These are phyloP conservation scores for Diadophis punctatus DNA, from an alignment of 2,113 vertebrate species.

Conservation along the genomic window DNA sequence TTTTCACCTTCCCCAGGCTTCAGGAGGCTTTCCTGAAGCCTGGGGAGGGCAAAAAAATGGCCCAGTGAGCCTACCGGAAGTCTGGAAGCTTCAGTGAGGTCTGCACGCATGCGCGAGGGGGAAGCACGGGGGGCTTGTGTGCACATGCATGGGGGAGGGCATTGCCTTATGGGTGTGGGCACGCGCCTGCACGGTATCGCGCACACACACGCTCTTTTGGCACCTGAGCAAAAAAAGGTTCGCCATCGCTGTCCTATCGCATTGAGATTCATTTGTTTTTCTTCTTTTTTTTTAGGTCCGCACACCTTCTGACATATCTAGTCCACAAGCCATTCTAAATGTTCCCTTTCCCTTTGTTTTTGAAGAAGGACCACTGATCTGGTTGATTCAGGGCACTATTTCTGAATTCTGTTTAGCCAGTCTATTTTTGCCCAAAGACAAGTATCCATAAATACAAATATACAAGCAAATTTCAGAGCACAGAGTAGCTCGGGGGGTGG, in stretches of 20 bases:
- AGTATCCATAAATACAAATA: neutral
- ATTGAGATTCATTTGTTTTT: neutral
- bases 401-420: neutral
- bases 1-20: too few relatives aligned
- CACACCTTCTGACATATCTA: neutral
- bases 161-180: too few relatives aligned
- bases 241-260: neutral
- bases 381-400: neutral
- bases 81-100: too few relatives aligned
- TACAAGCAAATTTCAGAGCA: neutral
- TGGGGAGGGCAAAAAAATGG: too few relatives aligned
- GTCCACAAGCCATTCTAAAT: neutral
- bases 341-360: neutral
- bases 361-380: neutral
- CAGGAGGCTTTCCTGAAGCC: too few relatives aligned
- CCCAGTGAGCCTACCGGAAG: too few relatives aligned
- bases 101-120: too few relatives aligned
- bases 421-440: neutral
- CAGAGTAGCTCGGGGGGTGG: neutral
- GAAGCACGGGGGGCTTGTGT: too few relatives aligned
- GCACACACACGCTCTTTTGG: too few relatives aligned
- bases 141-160: too few relatives aligned
- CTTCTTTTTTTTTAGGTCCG: neutral
- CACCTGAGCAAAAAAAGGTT: too few relatives aligned
- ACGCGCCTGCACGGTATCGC: too few relatives aligned